phyloP scores from a whole-genome alignment of 1,140 invertebrate genomes.

The Magallana gigas region DNA sequence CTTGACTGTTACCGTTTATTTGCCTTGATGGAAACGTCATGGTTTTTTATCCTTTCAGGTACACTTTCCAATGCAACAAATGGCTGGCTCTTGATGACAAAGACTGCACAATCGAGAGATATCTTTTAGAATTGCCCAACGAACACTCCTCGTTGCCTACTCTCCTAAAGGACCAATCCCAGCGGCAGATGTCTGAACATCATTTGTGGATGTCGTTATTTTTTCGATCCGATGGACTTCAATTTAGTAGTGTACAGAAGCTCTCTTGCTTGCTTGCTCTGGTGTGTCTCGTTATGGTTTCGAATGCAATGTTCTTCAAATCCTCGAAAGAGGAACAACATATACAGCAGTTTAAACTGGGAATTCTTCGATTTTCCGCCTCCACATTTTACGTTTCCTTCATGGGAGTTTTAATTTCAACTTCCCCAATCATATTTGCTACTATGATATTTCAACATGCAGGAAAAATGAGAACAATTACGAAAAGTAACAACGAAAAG shows the following conservation, averaged over 20 bases:
- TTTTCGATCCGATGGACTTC: conserved; percentile 69
- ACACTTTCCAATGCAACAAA: conserved; percentile 72
- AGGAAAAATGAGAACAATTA: not conserved
- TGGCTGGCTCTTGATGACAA: conserved; percentile 75
- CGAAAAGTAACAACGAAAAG: not conserved
- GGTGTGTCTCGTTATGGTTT: conserved; percentile 77
- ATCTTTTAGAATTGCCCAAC: conserved; percentile 67
- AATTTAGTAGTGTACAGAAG: conserved; percentile 77
- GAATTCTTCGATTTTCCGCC: conserved; percentile 60
- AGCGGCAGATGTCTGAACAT: conserved; percentile 75
- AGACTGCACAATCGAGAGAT: conserved; percentile 72
- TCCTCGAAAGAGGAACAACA: conserved; percentile 42
- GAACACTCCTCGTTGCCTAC: conserved; percentile 73
- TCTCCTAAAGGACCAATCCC: conserved; percentile 72
- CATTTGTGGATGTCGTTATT: conserved; percentile 78
- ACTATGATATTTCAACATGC: conserved; percentile 63
- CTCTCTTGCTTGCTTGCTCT: conserved; percentile 74
- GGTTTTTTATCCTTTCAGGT: conserved; percentile 61
- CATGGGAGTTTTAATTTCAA: conserved; percentile 60
- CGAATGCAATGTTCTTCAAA: conserved; percentile 78
- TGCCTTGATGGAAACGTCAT: no score
- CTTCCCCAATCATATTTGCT: conserved; percentile 60
- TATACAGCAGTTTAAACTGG: conserved; percentile 50
- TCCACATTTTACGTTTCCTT: conserved; percentile 58
- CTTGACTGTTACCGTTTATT: no score